Conservation (phyloP, 1,140 invertebrate species). For the Drosophila cardini region DNA sequence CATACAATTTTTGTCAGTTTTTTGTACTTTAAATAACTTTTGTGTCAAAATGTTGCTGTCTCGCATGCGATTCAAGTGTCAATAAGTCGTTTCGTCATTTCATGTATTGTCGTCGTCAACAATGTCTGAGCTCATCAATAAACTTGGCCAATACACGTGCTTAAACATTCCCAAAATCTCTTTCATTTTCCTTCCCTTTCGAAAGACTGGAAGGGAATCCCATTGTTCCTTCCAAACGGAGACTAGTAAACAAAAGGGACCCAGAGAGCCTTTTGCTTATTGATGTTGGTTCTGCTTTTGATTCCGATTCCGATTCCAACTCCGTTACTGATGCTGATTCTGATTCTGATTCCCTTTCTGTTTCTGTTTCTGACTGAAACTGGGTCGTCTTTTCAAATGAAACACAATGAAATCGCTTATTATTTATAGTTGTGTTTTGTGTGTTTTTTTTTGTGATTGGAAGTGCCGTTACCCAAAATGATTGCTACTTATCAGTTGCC, state of each 20-base stretch:
- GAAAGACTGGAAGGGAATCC: conserved; percentile 38
- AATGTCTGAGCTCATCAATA: conserved; percentile 60
- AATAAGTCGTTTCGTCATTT: conserved; percentile 41
- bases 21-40: conserved; percentile 21
- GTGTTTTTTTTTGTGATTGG: not conserved
- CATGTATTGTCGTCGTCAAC: conserved; percentile 27
- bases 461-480: conserved; percentile 21
- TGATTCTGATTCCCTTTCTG: conserved; percentile 2
- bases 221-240: conserved; percentile 19
- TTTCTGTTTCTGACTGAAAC: conserved; percentile 21
- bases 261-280: conserved; percentile 20
- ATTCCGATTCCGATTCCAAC: conserved; percentile 5
- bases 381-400: conserved; percentile 63
- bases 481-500: conserved; percentile 53
- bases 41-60: not conserved
- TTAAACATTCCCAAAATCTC: conserved; percentile 32
- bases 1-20: not conserved
- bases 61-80: conserved; percentile 5
- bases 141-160: conserved; percentile 58
- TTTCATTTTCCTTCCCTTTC: not conserved
- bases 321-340: conserved; percentile 8
- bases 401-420: conserved; percentile 66
- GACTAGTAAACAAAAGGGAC: conserved; percentile 50
- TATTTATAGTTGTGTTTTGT: conserved; percentile 73
- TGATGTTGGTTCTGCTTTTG: conserved; percentile 19